Conservation (phyloP, 2,113 vertebrate genomes). For the Arothron firmamentum region DNA sequence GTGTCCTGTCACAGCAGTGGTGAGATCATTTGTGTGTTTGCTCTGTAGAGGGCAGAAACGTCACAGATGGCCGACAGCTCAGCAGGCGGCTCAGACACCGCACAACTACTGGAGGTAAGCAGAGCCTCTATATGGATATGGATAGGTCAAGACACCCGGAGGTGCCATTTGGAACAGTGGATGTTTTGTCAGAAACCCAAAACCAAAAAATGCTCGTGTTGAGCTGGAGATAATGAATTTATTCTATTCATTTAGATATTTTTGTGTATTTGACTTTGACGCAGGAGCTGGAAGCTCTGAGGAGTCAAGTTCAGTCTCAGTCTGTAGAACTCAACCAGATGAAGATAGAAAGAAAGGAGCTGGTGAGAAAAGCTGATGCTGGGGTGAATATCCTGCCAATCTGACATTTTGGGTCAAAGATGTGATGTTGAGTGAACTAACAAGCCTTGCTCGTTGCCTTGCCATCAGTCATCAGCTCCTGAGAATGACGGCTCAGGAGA, state of each 20-base stretch:
- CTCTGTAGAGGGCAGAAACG: slow-evolving; percentile 74
- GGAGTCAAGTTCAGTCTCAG: slow-evolving; percentile 79
- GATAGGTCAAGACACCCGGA: no score
- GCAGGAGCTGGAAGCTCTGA: slow-evolving; percentile 83
- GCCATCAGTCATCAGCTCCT: slow-evolving; percentile 62
- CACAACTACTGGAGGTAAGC: slow-evolving; percentile 80
- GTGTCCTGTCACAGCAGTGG: no score
- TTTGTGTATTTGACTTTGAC: slow-evolving; percentile 1
- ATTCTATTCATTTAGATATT: no score
- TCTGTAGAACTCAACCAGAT: slow-evolving; percentile 80
- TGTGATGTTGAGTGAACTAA: neutral
- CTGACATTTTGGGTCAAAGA: neutral
- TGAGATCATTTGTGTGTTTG: slow-evolving; percentile 14
- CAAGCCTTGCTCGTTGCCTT: slow-evolving; percentile 9
- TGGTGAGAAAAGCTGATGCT: slow-evolving; percentile 72
- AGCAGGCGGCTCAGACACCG: slow-evolving; percentile 63
- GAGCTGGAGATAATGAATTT: no score
- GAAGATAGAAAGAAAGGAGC: slow-evolving; percentile 81
- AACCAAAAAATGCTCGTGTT: no score
- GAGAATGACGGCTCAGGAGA: slow-evolving; percentile 37
- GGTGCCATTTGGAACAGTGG: no score
- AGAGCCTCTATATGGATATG: neutral
- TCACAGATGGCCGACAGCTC: slow-evolving; percentile 61
- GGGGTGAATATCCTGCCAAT: slow-evolving; percentile 49
- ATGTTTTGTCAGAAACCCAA: no score